Conservation (phyloP, 2,797 vertebrate species). For the Pantherophis alleghaniensis region DNA sequence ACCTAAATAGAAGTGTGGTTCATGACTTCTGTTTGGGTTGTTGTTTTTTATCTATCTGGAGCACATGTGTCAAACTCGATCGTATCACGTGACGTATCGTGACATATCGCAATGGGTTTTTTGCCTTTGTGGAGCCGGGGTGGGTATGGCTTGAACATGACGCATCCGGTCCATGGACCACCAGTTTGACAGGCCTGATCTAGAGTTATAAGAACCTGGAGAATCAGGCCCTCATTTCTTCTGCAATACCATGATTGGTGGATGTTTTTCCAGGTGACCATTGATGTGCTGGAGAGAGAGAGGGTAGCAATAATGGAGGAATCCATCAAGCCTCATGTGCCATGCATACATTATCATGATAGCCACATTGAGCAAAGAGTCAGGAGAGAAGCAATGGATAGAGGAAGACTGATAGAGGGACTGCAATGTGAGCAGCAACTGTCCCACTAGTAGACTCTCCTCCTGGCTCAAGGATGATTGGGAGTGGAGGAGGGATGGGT, state of each 20-base stretch:
- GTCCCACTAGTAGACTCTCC: not conserved
- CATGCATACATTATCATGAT: not conserved
- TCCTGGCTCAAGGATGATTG: not conserved
- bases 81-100: rapidly evolving
- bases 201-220: not conserved
- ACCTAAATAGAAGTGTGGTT: not conserved
- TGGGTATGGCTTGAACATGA: too few species aligned
- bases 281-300: not conserved
- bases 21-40: not conserved
- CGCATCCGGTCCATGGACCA: too few species aligned
- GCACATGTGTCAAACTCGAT: not conserved
- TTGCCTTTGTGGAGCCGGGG: too few species aligned
- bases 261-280: not conserved
- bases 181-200: not conserved
- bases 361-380: not conserved
- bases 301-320: not conserved
- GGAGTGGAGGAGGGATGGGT: not conserved
- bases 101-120: too few species aligned
- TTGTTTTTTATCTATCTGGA: not conserved
- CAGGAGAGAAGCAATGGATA: not conserved
- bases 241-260: not conserved
- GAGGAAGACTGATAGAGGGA: not conserved
- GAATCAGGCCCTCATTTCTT: not conserved
- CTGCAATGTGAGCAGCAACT: not conserved
- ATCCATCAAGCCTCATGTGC: not conserved